A percentile compares a stretch with the other conserved stretches of the same genome.
phyloP scores from a whole-genome alignment of 1,140 invertebrate genomes.

The Lasaia peninsularis region DNA sequence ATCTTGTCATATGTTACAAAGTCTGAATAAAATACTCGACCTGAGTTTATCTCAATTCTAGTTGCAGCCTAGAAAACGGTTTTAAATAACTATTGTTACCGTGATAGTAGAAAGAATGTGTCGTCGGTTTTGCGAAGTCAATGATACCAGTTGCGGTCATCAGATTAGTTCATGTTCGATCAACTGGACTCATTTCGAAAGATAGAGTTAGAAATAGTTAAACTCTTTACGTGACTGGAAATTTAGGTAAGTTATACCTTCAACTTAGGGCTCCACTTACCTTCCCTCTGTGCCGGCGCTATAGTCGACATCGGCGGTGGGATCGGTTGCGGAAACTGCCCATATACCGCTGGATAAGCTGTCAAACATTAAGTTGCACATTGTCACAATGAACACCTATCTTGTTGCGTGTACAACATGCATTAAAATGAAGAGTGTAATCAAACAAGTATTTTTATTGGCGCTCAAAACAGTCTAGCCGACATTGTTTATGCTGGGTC shows the following conservation, averaged over 20 bases:
- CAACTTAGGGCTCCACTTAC: constrained; percentile 81
- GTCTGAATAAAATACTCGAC: background rate
- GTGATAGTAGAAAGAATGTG: background rate
- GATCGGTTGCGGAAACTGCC: constrained; percentile 96
- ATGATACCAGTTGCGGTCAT: background rate
- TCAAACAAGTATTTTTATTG: constrained; percentile 21
- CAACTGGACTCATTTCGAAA: background rate
- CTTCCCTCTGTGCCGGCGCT: constrained; percentile 95
- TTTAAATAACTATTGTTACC: constrained; percentile 2
- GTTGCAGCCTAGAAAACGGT: background rate
- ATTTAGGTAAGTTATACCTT: constrained; percentile 14
- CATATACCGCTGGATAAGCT: constrained; percentile 96
- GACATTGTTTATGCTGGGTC: background rate
- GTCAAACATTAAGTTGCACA: constrained; percentile 82
- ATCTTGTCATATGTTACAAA: too few species aligned
- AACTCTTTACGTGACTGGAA: background rate
- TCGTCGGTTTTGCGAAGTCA: background rate
- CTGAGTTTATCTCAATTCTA: background rate
- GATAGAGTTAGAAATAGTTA: background rate
- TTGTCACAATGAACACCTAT: constrained; percentile 74
- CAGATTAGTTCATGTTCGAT: background rate
- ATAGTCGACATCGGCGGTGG: constrained; percentile 93
- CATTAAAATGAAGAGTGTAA: constrained; percentile 36
- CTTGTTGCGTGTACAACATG: constrained; percentile 57
- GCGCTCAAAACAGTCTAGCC: background rate